Evolutionary conservation across 2,797 vertebrate genomes (phyloP), one percentile per base, ranked within the genome.

Genomic region (Myotis planiceps): DNA sequence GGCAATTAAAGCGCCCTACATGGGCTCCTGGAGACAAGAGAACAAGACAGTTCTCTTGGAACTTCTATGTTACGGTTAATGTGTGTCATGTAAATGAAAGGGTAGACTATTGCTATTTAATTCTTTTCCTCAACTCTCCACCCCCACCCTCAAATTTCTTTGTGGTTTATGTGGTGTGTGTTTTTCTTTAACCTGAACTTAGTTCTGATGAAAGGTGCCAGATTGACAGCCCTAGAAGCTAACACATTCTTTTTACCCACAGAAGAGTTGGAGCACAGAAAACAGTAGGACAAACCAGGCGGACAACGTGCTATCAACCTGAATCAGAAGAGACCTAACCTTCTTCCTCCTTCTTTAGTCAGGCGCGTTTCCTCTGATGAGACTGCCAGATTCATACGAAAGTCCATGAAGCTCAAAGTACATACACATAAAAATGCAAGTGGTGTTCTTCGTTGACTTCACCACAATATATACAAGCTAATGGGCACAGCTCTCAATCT

Each of bases 1-100:
- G 99, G 99, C 99, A 99, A 99, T 99, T 99, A 99, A 99, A 99
- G 99, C 97, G 98, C 99, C 99, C 99, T 99, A 98, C 99, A 98
- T 99, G 99, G 97, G 98, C 99, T 99, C 98, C 98, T 99, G 91
- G 98, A 99, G 99, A 99, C 99, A 98, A 98, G 98, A 94, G 98
- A 99, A 98, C 98, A 94, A 98, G 98, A 96, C 98, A 98, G 97
- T 97, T 98, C 98, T 98, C 98, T 98, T 96, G 98, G 98, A 99
- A 99, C 98, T 99, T 99, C 98, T 98, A 98, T 99, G 99, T 99
- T 99, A 97, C 97, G 98, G 99, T 98, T 99, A 99, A 99, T 99
- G 98, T 97, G 98, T 98, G 98, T 98, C 99, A 98, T 98, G 97
- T 98, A 98, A 99, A 98, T 99, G 98, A 99, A 99, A 99, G 97